Base-by-base conservation (phyloP, 1,140 invertebrate genomes). In the Charaxes varanes region DNA sequence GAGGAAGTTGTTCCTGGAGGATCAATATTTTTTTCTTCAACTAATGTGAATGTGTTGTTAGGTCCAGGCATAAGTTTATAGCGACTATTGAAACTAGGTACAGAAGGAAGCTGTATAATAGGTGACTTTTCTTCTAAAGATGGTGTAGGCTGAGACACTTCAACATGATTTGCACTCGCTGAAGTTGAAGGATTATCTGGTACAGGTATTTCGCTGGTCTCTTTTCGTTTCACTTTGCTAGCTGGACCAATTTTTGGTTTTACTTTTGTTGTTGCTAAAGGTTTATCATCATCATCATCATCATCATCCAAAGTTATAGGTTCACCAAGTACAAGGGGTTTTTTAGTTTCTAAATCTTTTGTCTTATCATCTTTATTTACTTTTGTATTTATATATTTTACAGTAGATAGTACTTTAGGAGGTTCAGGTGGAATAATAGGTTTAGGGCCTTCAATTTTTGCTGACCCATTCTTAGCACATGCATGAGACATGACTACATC, bases 321-420 rank as follows among this genome's bases (percentile, higher is more conserved):
- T 41, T n/a, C n/a, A n/a, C n/a, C n/a, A n/a, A n/a, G n/a, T n/a
- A n/a, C n/a, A n/a, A n/a, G n/a, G n/a, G n/a, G n/a, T n/a, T 47
- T 36, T 24, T 21, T 30, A 34, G 4, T 31, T 17, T 17, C 28
- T 18, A 17, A 5, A 17, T 14, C 5, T 18, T 18, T 31, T 17
- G 15, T 1, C 13, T 31, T 31, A 31, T 17, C 28, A 31, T 3
- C 50, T 33, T 14, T 36, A 23, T 53, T 46, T 18, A 35, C 27
- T 60, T 53, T 61, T 16, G 45, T 57, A 31, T 52, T 82, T 14
- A 82, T 79, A 31, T 80, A 82, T 41, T 83, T 83, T n/a, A 83
- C 64, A 26, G 28, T 31, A n/a, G 55, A 50, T 3, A 62, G 33
- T 10, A 62, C 27, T 64, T 71, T 80, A 3, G 72, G 67, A 31